Evolutionary conservation across 1,140 invertebrate genomes (phyloP).

Genomic region (Lepidurus arcticus): DNA sequence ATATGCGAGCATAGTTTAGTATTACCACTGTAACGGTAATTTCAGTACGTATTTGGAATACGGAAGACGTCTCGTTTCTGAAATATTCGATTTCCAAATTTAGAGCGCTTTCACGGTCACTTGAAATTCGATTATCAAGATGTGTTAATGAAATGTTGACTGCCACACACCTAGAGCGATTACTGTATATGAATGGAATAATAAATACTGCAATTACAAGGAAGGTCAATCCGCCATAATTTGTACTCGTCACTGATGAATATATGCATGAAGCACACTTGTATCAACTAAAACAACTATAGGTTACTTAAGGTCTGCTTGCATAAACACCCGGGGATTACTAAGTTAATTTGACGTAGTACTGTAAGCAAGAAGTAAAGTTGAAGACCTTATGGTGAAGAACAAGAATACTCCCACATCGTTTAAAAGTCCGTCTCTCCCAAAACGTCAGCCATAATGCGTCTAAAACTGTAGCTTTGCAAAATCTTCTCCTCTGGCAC

Average conservation of each 20-base stretch:
- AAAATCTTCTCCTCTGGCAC: slow-evolving; percentile 66
- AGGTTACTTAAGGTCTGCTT: slow-evolving; percentile 2
- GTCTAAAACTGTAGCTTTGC: slow-evolving; percentile 83
- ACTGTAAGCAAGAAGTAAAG: slow-evolving; percentile 22
- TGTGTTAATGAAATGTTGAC: not conserved
- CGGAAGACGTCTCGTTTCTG: no score
- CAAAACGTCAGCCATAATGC: slow-evolving; percentile 82
- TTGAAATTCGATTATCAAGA: not conserved
- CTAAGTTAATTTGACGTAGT: slow-evolving; percentile 6
- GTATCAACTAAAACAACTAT: slow-evolving; percentile 8
- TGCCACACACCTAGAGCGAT: not conserved
- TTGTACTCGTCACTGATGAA: slow-evolving; percentile 7
- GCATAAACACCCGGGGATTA: not conserved
- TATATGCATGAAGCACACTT: slow-evolving; percentile 3
- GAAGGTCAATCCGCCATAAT: not conserved
- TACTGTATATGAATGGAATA: slow-evolving; percentile 7
- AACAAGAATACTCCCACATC: not conserved
- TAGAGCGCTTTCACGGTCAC: not conserved
- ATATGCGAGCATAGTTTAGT: no score
- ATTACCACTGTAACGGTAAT: no score
- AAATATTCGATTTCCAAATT: not conserved
- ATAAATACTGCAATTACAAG: not conserved
- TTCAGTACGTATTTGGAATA: no score
- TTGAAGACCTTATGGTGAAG: not conserved
- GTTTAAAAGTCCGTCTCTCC: slow-evolving; percentile 66